Conservation (phyloP, 2,113 vertebrate genomes). For the Sakesphorus luctuosus region DNA sequence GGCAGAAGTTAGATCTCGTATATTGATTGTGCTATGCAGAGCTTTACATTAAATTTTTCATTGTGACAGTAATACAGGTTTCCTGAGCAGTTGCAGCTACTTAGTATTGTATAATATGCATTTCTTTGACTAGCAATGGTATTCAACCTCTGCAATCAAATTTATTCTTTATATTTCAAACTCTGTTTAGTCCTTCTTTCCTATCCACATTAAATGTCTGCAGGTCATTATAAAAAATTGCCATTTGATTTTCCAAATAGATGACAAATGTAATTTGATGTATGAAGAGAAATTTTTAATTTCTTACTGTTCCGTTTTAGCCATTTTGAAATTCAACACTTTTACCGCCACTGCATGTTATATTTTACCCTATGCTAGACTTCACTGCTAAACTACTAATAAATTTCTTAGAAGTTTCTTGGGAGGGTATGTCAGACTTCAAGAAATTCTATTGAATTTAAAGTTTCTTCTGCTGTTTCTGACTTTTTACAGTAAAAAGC, state of each 20-base stretch:
- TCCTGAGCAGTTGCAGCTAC: background rate
- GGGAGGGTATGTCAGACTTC: background rate
- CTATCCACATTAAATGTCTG: background rate
- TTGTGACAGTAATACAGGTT: background rate
- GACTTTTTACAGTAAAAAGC: background rate
- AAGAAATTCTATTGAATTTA: background rate
- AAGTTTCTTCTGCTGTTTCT: background rate
- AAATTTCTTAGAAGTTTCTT: background rate
- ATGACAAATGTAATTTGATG: background rate
- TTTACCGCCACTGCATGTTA: background rate
- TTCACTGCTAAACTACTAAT: background rate
- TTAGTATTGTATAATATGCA: background rate
- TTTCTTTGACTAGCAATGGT: background rate
- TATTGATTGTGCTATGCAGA: background rate
- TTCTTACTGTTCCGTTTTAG: background rate
- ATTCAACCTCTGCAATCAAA: background rate
- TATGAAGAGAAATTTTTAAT: background rate
- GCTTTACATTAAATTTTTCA: background rate
- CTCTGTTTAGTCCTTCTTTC: background rate
- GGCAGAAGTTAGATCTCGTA: background rate
- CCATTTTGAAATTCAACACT: background rate
- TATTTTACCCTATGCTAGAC: background rate
- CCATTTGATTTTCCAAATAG: background rate
- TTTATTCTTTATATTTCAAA: background rate
- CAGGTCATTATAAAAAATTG: background rate